Evolutionary conservation across 2,888 invertebrate genomes (phyloP).

Genomic region (Bedellia somnulentella): DNA sequence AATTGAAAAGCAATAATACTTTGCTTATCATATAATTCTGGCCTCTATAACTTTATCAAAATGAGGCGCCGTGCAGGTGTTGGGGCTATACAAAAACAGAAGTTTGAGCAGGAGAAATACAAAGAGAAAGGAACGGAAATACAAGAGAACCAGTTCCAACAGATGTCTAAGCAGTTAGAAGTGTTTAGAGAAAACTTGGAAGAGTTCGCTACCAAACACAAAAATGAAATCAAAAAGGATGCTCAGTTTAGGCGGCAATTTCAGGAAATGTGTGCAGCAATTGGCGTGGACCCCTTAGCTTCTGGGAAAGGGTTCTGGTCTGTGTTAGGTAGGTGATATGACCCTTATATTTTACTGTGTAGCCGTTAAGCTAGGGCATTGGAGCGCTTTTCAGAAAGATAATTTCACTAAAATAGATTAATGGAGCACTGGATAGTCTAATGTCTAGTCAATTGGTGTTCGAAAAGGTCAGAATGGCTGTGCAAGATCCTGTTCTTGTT

Average conservation of each 20-base stretch:
- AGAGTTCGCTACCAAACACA: slow-evolving; percentile 94
- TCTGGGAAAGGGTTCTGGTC: slow-evolving; percentile 98
- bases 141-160: slow-evolving; percentile 89
- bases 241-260: slow-evolving; percentile 94
- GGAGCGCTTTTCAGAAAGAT: too few species aligned
- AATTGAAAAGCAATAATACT: too few species aligned
- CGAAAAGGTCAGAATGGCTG: too few species aligned
- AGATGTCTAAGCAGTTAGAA: slow-evolving; percentile 93
- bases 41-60: too few species aligned
- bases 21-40: too few species aligned
- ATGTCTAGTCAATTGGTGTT: too few species aligned
- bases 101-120: slow-evolving; percentile 84
- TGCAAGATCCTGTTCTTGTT: too few species aligned
- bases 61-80: slow-evolving; percentile 86
- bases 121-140: slow-evolving; percentile 89
- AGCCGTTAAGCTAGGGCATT: too few species aligned
- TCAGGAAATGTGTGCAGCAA: slow-evolving; percentile 98
- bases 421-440: too few species aligned
- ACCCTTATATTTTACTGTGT: too few species aligned
- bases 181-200: slow-evolving; percentile 89
- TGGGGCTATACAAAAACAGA: slow-evolving; percentile 88
- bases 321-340: slow-evolving; percentile 64
- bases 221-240: slow-evolving; percentile 92
- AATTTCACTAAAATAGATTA: too few species aligned
- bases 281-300: slow-evolving; percentile 97